Evolutionary conservation across 2,113 vertebrate species (phyloP), one percentile per base, ranked within the genome.

Genomic region (Trichomycterus rosablanca): DNA sequence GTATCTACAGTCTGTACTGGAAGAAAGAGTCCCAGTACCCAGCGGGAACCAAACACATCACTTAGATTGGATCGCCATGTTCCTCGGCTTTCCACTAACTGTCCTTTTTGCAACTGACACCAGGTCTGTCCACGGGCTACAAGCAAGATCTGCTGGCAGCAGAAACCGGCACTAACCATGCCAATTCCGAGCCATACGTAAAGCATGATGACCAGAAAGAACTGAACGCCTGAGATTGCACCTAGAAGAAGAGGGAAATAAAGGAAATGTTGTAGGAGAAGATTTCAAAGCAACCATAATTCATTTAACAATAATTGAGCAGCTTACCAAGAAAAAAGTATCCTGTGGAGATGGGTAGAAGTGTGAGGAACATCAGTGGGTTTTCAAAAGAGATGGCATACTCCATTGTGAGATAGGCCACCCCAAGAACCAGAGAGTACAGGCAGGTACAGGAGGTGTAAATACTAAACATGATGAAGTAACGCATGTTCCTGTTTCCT

Each of bases 401-500:
- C 55, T 89, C 90, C 3, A 89, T 80, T 0, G 93, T 96, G 57
- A 98, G 88, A 67, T 94, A 97, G 76, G 92, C 93, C 84, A 97
- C 90, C 1, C 94, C 96, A 1, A 92, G 86, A 74, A 97, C 91
- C 79, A 92, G 54, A 45, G 93, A 97, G 80, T 98, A 89, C 5
- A 98, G 83, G 75, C 96, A 98, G 52, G 89, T 92, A 56, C 93
- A 87, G 0, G 94, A 97, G 0, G 95, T 97, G 76, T 97, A 96
- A 72, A 97, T 89, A 73, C 94, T 97, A 80, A 99, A 97, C 86
- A 99, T 92, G 72, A 99, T 81, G 81, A 99, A 98, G 87, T 97
- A 97, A 59, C 94, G 89, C 94, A 98, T 94, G 84, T 99, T 98
- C 52, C 84, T 90, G 82, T 90, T 89, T 60, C 96, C 93, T 0